phyloP scores from a whole-genome alignment of 2,888 invertebrate genomes.

The Salpingus planirostris region DNA sequence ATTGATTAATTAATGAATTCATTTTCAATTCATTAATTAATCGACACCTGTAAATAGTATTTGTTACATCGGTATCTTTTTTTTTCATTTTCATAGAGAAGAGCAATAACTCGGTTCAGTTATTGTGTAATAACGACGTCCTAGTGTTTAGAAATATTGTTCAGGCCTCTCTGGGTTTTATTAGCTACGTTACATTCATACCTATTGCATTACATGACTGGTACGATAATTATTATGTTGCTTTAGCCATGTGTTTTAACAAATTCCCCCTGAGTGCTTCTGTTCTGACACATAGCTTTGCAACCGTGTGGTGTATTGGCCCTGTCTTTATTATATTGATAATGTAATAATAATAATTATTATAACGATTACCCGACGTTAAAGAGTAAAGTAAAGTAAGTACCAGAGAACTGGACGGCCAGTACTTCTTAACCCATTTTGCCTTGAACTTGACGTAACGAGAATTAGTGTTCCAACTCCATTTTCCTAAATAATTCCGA shows the following conservation, averaged over 20 bases:
- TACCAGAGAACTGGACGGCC: no score
- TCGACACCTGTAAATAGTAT: slow-evolving; percentile 11
- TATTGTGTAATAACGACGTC: no score
- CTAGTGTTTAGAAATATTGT: slow-evolving; percentile 6
- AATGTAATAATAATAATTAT: no score
- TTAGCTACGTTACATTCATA: slow-evolving; percentile 7
- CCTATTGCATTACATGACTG: background rate
- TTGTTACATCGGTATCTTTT: slow-evolving; percentile 11
- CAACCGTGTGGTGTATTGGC: slow-evolving; percentile 14
- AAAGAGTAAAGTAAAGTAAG: no score
- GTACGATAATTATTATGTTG: no score
- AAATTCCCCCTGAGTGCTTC: slow-evolving; percentile 9
- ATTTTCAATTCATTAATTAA: no score
- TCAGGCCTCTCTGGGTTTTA: slow-evolving; percentile 10
- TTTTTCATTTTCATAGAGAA: slow-evolving; percentile 7
- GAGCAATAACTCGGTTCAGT: no score
- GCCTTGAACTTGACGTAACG: no score
- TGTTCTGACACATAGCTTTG: slow-evolving; percentile 14
- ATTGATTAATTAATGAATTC: no score
- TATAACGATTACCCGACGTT: no score
- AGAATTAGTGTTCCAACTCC: no score
- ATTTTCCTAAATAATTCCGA: no score
- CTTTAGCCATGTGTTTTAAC: slow-evolving; percentile 15
- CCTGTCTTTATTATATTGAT: slow-evolving; percentile 3
- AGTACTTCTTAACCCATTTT: background rate